Base-by-base conservation (phyloP, 2,113 vertebrate genomes). In the Gadus macrocephalus region DNA sequence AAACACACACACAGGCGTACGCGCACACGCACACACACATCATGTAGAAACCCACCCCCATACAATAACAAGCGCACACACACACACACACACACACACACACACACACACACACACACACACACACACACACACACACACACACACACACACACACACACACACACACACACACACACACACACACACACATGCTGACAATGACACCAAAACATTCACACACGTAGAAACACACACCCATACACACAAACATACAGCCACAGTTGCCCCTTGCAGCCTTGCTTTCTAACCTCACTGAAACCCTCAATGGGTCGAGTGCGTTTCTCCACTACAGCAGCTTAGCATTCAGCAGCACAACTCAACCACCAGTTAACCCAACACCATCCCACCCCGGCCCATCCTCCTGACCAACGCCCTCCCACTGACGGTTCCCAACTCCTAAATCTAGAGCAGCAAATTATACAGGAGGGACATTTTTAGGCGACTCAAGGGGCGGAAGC, bases 401-500 rank as follows among this genome's bases (percentile, higher is more conserved):
- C 28, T 5, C 62, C 66, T 78, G 76, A 70, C 79, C 73, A 80
- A 82, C 78, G 71, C 63, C 78, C 62, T 85, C 85, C 80, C 83
- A 83, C 77, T 79, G 80, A 56, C 64, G 14, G 74, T 83, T 78
- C 78, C 87, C 78, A 80, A 85, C 81, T 80, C 71, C 83, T 85
- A 87, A 88, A 88, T 88, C 81, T 73, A 74, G 76, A 78, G 69
- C 17, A 28, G 69, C 77, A 86, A 89, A 89, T 90, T 87, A 90
- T 74, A 90, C 66, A 86, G 86, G 28, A 79, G 79, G 77, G 77
- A 73, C 70, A 70, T 81, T 83, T 79, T 42, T 49, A 49, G 42
- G 70, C 58, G 61, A 80, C 66, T 78, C 69, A 73, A 75, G 81
- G 67, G 71, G 22, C 68, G 27, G 69, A 67, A 78, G 20, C 38